These are phyloP conservation scores for Paradoxurus hermaphroditus DNA, from an alignment of 2,113 vertebrate genomes.

Conservation along the genomic window DNA sequence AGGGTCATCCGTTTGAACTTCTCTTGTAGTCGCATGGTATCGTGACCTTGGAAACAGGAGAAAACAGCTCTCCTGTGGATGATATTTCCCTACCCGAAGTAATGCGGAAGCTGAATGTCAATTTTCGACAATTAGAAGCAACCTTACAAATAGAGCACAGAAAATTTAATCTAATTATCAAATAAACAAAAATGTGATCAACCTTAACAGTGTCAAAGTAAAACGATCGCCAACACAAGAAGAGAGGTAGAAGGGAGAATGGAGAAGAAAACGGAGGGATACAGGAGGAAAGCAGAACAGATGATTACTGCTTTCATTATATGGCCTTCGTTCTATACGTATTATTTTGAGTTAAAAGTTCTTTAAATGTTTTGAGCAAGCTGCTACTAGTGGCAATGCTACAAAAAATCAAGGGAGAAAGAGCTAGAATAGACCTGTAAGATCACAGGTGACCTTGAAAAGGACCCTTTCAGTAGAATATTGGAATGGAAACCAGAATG, in stretches of 20 bases:
- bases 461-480: neutral
- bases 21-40: neutral
- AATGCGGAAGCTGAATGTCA: neutral
- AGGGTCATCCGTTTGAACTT: neutral
- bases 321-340: neutral
- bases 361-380: neutral
- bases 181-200: slow-evolving; percentile 1
- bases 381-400: neutral
- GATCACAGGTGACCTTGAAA: neutral
- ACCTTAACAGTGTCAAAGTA: neutral
- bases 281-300: neutral
- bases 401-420: slow-evolving; percentile 34
- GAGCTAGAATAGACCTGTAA: neutral
- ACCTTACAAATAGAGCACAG: neutral
- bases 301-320: neutral
- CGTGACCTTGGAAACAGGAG: neutral
- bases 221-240: neutral
- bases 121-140: neutral
- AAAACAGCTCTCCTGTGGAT: neutral
- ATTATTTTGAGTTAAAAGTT: neutral
- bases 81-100: neutral
- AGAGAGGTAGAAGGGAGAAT: neutral
- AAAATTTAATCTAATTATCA: neutral
- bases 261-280: neutral
- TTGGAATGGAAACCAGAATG: neutral